phyloP scores from a whole-genome alignment of 2,113 vertebrate species.

The Serinus canaria region DNA sequence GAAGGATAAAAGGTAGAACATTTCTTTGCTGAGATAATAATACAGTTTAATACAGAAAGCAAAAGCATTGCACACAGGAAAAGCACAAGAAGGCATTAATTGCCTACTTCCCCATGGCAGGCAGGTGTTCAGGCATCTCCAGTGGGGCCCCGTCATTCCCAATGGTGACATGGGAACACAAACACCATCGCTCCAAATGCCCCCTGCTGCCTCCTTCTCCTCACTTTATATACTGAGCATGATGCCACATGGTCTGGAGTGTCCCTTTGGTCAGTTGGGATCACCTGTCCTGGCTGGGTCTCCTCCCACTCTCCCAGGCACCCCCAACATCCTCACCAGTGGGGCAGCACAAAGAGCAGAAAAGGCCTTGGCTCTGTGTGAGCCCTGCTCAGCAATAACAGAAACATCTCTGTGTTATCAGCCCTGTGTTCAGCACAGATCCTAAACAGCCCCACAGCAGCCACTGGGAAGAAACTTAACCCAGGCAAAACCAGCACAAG shows the following conservation, averaged over 20 bases:
- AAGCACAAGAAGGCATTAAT: background rate
- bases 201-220: background rate
- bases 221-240: fast-evolving
- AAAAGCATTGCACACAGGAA: background rate
- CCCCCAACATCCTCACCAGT: fast-evolving
- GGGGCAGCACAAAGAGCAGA: background rate
- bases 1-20: background rate
- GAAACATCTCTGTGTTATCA: background rate
- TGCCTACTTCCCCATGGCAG: background rate
- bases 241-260: fast-evolving
- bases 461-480: background rate
- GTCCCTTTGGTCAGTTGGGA: background rate
- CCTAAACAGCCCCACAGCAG: fast-evolving
- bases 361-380: background rate
- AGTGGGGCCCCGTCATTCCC: fast-evolving
- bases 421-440: background rate
- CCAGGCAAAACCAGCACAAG: background rate
- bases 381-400: background rate
- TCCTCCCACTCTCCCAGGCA: background rate
- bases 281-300: background rate
- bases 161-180: fast-evolving
- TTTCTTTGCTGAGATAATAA: background rate
- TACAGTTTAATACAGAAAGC: background rate
- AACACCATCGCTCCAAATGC: fast-evolving
- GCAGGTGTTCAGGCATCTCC: background rate